Percentiles rank a stretch among this genome's conserved stretches.
Conservation (phyloP, 2,888 invertebrate genomes). For the Macrophya annulata region DNA sequence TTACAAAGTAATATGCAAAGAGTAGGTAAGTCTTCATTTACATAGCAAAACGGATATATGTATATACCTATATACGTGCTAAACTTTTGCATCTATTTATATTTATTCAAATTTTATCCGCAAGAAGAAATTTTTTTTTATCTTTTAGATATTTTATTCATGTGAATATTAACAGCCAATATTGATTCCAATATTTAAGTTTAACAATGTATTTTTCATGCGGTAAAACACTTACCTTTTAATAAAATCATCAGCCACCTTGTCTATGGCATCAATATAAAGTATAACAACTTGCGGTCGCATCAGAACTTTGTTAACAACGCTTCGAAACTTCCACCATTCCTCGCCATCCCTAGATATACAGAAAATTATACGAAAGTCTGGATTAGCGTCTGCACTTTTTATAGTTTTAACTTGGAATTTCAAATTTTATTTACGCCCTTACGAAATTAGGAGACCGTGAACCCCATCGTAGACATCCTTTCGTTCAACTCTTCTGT, state of each 20-base stretch:
- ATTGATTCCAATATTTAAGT: neutral
- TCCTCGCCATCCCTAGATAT: slow-evolving; percentile 77
- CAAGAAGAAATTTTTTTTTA: neutral
- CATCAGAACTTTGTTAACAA: slow-evolving; percentile 82
- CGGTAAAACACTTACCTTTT: slow-evolving; percentile 56
- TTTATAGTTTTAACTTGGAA: slow-evolving; percentile 13
- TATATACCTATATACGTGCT: too few relatives aligned
- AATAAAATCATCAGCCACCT: slow-evolving; percentile 70
- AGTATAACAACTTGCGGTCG: slow-evolving; percentile 77
- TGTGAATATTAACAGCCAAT: neutral
- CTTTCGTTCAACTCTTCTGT: slow-evolving; percentile 73
- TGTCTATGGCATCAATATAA: slow-evolving; percentile 71
- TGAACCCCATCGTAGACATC: slow-evolving; percentile 68
- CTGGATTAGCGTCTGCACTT: slow-evolving; percentile 24
- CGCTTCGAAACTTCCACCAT: slow-evolving; percentile 81
- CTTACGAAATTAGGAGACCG: slow-evolving; percentile 76
- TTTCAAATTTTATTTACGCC: slow-evolving; percentile 37
- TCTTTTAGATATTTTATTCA: neutral
- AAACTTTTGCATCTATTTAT: slow-evolving; percentile 1
- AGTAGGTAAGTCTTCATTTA: neutral
- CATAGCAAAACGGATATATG: neutral
- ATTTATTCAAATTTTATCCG: neutral
- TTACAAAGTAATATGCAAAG: neutral
- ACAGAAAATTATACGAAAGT: slow-evolving; percentile 24
- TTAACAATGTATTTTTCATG: neutral